Evolutionary conservation across 2,113 vertebrate genomes (phyloP), one percentile per base, ranked within the genome.

Genomic region (Myiozetetes cayanensis): DNA sequence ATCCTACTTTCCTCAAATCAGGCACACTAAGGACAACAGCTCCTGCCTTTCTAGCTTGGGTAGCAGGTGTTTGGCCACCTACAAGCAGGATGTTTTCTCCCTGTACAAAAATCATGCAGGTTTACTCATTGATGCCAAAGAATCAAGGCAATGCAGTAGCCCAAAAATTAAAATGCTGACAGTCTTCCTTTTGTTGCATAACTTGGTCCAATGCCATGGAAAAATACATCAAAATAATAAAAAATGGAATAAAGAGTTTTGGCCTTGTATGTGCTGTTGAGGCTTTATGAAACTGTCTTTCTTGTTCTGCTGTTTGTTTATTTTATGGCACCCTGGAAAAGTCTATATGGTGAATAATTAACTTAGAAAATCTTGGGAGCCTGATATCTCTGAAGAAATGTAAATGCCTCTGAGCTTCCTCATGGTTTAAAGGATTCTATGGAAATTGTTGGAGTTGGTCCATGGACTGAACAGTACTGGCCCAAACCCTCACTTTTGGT

Each of bases 1-100:
- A 93, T 96, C 90, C 63, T 50, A 65, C 93, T 98, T 87, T 96
- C 55, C 83, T 98, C 97, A 96, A 97, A 97, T 96, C 93, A 96
- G 89, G 73, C 86, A 75, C 5, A 31, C 94, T 95, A 97, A 95
- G 88, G 90, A 95, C 83, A 98, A 97, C 98, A 99, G 97, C 98
- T 98, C 98, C 96, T 97, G 82, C 79, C 88, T 84, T 88, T 97
- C 94, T 96, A 97, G 90, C 87, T 95, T 68, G 31, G 53, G 87
- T 95, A 97, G 96, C 98, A 98, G 97, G 95, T 98, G 97, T 97
- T 96, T 95, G 97, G 97, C 98, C 98, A 98, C 98, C 98, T 98
- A 98, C 90, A 96, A 95, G 85, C 93, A 92, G 93, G 97, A 96
- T 95, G 88, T 94, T 96, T 97, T 96, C 96, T 96, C 80, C 77